Evolutionary conservation across 2,113 vertebrate species (phyloP).

Genomic region (Oriolus oriolus): DNA sequence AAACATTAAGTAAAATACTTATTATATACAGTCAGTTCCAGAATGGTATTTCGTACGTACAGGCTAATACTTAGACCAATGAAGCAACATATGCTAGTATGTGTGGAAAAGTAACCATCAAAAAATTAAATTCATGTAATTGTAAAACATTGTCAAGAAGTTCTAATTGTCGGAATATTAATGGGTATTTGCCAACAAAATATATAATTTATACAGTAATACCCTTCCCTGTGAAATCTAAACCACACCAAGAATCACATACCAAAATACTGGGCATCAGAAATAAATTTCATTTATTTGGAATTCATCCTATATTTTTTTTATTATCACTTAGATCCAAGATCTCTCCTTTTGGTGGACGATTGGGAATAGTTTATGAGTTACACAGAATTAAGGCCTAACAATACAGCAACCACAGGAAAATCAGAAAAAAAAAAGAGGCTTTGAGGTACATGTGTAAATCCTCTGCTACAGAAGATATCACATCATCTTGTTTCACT

Average conservation of each 20-base stretch:
- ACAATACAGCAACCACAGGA: not conserved
- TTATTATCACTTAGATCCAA: not conserved
- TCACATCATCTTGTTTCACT: not conserved
- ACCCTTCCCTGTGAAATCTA: not conserved
- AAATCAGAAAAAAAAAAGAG: not conserved
- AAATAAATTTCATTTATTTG: not conserved
- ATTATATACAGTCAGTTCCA: not conserved
- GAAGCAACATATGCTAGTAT: not conserved
- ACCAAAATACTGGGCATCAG: not conserved
- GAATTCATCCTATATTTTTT: not conserved
- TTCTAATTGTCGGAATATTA: not conserved
- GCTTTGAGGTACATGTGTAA: not conserved
- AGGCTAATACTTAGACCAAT: not conserved
- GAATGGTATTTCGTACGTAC: not conserved
- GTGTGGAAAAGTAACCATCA: not conserved
- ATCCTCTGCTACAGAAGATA: not conserved
- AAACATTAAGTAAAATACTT: not conserved
- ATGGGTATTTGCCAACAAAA: not conserved
- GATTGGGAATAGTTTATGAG: not conserved
- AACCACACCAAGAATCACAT: not conserved
- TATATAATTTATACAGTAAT: not conserved
- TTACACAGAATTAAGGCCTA: not conserved
- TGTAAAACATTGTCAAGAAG: not conserved
- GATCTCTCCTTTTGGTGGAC: not conserved
- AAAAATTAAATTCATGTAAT: not conserved